Conservation (phyloP, 2,797 vertebrate genomes). For the Cossypha caffra region DNA sequence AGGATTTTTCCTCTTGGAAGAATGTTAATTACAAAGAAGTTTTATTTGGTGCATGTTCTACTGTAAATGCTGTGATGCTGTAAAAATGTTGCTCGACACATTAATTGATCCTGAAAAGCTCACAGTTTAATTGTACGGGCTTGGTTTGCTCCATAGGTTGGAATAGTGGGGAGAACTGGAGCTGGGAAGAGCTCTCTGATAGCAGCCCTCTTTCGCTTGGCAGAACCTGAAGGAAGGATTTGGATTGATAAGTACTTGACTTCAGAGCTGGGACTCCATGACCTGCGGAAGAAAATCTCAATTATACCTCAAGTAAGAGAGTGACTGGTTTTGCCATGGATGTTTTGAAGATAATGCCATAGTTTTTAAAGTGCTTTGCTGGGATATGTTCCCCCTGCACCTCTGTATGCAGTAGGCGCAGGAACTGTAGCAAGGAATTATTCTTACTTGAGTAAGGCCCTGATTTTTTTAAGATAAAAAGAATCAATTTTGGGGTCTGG, state of each 20-base stretch:
- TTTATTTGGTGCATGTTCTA: slow-evolving; percentile 3
- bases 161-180: slow-evolving; percentile 91
- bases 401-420: neutral
- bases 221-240: slow-evolving; percentile 91
- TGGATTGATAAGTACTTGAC: slow-evolving; percentile 89
- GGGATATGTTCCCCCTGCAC: neutral
- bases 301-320: slow-evolving; percentile 92
- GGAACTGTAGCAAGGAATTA: rapidly evolving
- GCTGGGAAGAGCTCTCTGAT: slow-evolving; percentile 94
- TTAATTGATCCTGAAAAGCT: neutral
- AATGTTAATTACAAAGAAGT: slow-evolving; percentile 2
- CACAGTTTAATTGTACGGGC: neutral
- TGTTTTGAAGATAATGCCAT: neutral
- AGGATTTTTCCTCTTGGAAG: neutral
- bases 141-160: slow-evolving; percentile 79
- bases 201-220: slow-evolving; percentile 90
- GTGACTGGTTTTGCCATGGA: neutral
- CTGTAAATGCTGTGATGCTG: neutral
- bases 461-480: neutral
- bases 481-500: neutral
- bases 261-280: slow-evolving; percentile 91
- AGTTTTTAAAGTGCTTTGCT: neutral
- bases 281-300: slow-evolving; percentile 93
- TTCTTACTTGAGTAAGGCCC: neutral
- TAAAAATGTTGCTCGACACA: neutral